Percentiles rank a stretch among this genome's conserved stretches.
Evolutionary conservation across 2,797 vertebrate species (phyloP).

Genomic region (Carapus acus): DNA sequence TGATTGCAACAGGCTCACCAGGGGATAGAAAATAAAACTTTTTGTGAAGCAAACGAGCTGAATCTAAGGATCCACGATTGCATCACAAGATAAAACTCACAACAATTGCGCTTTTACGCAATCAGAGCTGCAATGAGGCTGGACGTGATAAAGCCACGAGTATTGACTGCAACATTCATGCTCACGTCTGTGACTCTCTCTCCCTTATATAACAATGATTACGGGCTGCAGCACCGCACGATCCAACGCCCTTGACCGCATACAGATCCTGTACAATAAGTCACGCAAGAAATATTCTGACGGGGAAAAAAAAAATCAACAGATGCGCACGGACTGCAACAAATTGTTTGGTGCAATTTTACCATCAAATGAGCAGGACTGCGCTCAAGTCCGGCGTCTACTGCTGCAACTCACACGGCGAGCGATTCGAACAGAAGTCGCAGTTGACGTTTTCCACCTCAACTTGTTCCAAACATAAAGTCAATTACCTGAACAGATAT

Average conservation of each 20-base stretch:
- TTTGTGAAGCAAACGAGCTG: not conserved
- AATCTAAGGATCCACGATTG: slow-evolving; percentile 8
- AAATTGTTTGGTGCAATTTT: slow-evolving; percentile 48
- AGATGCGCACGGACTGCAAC: slow-evolving; percentile 23
- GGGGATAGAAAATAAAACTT: slow-evolving; percentile 17
- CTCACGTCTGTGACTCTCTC: not conserved
- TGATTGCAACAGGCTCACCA: slow-evolving; percentile 12
- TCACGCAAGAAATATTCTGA: slow-evolving; percentile 29
- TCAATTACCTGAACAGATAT: no score
- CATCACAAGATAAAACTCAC: slow-evolving; percentile 4
- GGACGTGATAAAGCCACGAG: not conserved
- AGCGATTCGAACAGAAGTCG: slow-evolving; percentile 23
- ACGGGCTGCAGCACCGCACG: slow-evolving; percentile 8
- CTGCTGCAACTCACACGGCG: slow-evolving; percentile 7
- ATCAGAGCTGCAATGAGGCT: slow-evolving; percentile 22
- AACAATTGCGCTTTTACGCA: slow-evolving; percentile 14
- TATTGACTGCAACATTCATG: slow-evolving; percentile 19
- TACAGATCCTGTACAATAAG: slow-evolving; percentile 32
- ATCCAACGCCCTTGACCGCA: slow-evolving; percentile 32
- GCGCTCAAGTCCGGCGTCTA: slow-evolving; percentile 7
- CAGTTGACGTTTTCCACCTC: slow-evolving; percentile 32
- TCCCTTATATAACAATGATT: not conserved
- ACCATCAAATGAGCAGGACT: slow-evolving; percentile 39
- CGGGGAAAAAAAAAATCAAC: slow-evolving; percentile 20
- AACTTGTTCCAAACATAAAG: slow-evolving; percentile 29